These are phyloP conservation scores for Peucedramus taeniatus DNA, from an alignment of 2,113 vertebrate species.

Conservation along the genomic window DNA sequence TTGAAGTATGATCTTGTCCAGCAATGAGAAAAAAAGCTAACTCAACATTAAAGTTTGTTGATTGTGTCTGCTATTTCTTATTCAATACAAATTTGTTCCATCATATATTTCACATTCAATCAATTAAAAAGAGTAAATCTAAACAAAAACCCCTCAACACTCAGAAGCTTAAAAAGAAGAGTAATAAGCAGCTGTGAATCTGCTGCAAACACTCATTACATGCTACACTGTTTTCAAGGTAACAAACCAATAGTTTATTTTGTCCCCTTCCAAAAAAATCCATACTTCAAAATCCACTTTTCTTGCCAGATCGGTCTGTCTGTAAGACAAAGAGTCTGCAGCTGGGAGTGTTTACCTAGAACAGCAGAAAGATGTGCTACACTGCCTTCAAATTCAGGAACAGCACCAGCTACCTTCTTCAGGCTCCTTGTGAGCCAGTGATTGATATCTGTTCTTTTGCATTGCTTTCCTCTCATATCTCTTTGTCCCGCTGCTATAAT, in stretches of 20 bases:
- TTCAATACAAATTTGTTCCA: background rate
- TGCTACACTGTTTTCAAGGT: background rate
- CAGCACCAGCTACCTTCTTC: background rate
- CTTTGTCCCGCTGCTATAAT: constrained; percentile 54
- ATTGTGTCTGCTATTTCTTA: background rate
- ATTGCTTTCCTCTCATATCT: constrained; percentile 48
- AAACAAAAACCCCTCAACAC: background rate
- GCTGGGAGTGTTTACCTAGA: constrained; percentile 1
- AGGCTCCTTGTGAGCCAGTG: constrained; percentile 14
- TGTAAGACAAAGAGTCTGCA: constrained; percentile 26
- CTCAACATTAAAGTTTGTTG: constrained; percentile 35
- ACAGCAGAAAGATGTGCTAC: constrained; percentile 32
- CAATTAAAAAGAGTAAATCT: background rate
- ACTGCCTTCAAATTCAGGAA: constrained; percentile 27
- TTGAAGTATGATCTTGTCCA: constrained; percentile 51
- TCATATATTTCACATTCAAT: background rate
- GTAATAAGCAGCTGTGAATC: background rate
- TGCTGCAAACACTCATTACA: background rate
- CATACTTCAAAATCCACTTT: constrained; percentile 23
- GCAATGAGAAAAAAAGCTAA: background rate
- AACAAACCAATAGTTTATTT: constrained; percentile 33
- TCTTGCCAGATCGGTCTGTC: constrained; percentile 10
- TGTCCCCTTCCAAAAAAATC: constrained; percentile 6
- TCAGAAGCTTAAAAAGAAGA: background rate
- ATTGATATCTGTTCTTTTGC: constrained; percentile 54